Evolutionary conservation across 2,797 vertebrate genomes (phyloP).

Genomic region (Poecilia velifera): DNA sequence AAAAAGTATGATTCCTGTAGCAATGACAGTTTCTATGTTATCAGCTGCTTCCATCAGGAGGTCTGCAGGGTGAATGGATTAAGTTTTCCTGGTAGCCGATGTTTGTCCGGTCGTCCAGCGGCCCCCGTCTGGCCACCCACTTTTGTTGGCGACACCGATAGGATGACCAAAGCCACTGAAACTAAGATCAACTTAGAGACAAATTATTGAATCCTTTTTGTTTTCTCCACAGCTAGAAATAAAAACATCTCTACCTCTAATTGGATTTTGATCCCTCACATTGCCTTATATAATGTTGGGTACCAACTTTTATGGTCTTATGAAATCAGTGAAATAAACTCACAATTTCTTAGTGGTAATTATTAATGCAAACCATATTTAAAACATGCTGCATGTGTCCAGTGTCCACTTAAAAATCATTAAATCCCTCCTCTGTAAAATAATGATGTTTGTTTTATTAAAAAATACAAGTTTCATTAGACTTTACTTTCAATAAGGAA

Average conservation of each 20-base stretch:
- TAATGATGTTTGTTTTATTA: not conserved
- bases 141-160: not conserved
- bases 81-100: conserved; percentile 10
- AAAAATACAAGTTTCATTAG: not conserved
- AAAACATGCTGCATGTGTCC: not conserved
- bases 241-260: not conserved
- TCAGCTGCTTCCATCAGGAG: conserved; percentile 12
- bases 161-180: not conserved
- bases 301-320: not conserved
- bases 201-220: not conserved
- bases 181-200: not conserved
- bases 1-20: not conserved
- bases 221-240: not conserved
- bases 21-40: conserved; percentile 9
- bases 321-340: not conserved
- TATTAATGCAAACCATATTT: not conserved
- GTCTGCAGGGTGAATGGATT: conserved; percentile 19
- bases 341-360: not conserved
- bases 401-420: not conserved
- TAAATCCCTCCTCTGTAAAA: not conserved
- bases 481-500: not conserved
- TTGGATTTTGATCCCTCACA: not conserved
- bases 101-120: not conserved
- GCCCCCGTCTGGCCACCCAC: not conserved
- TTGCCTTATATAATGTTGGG: not conserved